phyloP scores from a whole-genome alignment of 2,797 vertebrate genomes.

The Paramormyrops hopkinsi region DNA sequence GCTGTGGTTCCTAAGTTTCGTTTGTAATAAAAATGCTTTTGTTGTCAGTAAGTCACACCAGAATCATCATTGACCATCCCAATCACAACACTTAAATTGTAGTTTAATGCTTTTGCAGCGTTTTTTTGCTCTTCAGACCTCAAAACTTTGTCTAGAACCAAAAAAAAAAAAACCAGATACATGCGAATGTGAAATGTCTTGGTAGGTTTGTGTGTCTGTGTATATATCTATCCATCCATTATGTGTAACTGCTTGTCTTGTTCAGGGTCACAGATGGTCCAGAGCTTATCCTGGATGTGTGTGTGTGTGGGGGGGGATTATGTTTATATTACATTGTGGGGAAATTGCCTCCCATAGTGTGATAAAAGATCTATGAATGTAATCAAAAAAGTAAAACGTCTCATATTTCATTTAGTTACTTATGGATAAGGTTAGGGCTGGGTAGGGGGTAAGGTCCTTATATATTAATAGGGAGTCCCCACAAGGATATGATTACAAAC shows the following conservation, averaged over 20 bases:
- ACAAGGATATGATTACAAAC: too few species aligned
- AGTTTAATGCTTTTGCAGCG: background rate
- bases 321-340: too few species aligned
- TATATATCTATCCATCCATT: background rate
- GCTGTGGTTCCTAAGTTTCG: background rate
- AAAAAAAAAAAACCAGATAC: background rate
- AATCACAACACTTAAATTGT: background rate
- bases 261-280: background rate
- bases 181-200: background rate
- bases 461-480: too few species aligned
- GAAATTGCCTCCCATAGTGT: too few species aligned
- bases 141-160: background rate
- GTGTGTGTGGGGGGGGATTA: too few species aligned
- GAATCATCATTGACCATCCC: background rate
- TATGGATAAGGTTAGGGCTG: background rate
- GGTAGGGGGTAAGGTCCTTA: background rate
- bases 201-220: background rate
- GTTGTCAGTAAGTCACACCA: background rate
- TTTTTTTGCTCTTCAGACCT: background rate
- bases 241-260: background rate
- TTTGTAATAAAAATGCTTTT: background rate
- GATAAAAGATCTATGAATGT: too few species aligned
- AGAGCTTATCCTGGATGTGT: too few species aligned
- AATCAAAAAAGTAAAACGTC: too few species aligned
- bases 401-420: too few species aligned